Percentiles rank a stretch among this genome's conserved stretches.
phyloP scores from a whole-genome alignment of 2,888 invertebrate genomes.

The Brachypalpus laphriformis region DNA sequence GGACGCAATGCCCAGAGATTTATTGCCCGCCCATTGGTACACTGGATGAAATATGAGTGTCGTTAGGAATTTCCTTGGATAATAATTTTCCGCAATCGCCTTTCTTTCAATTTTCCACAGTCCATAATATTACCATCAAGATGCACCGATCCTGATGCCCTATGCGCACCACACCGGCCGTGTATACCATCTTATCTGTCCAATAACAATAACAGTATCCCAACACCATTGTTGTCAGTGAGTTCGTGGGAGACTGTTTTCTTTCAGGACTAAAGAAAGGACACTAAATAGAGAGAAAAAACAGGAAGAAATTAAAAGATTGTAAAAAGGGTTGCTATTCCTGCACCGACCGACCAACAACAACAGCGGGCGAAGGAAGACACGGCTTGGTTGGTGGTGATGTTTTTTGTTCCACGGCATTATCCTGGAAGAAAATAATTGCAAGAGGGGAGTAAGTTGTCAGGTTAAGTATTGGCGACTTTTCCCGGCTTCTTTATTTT shows the following conservation, averaged over 20 bases:
- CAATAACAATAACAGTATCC: conserved; percentile 42
- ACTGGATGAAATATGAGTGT: conserved; percentile 52
- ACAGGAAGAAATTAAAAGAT: conserved; percentile 69
- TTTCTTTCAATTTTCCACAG: conserved; percentile 50
- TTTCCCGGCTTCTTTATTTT: conserved; percentile 42
- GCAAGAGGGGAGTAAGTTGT: conserved; percentile 52
- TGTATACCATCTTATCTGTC: conserved; percentile 35
- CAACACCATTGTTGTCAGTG: conserved; percentile 29
- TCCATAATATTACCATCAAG: conserved; percentile 29
- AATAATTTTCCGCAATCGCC: conserved; percentile 43
- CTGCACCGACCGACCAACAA: not conserved
- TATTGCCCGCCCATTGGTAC: conserved; percentile 37
- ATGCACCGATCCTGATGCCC: not conserved
- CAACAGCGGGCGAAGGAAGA: not conserved
- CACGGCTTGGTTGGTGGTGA: conserved; percentile 9
- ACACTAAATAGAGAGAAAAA: conserved; percentile 46
- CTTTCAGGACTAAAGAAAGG: conserved; percentile 45
- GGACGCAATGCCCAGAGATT: conserved; percentile 21
- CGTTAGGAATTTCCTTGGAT: conserved; percentile 50
- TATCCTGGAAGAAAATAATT: conserved; percentile 56
- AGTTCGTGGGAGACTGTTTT: conserved; percentile 18
- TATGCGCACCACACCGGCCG: not conserved
- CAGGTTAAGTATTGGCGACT: conserved; percentile 74
- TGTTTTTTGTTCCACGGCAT: conserved; percentile 42
- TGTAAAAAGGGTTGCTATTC: conserved; percentile 61